phyloP scores from a whole-genome alignment of 1,140 invertebrate species.

The Drosophila ficusphila region DNA sequence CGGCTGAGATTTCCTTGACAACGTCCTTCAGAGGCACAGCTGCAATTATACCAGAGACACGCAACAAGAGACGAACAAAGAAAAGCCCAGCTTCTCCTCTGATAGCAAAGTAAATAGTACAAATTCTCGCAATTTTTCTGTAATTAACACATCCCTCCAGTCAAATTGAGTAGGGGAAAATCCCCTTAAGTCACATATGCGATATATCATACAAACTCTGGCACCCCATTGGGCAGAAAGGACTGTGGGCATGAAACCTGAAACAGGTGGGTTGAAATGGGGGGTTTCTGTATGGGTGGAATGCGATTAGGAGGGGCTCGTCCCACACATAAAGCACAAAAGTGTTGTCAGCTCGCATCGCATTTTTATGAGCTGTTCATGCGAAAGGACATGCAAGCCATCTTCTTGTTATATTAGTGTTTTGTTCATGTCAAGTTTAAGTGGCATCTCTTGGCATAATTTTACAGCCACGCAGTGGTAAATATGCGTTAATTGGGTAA shows the following conservation, averaged over 20 bases:
- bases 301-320: constrained; percentile 20
- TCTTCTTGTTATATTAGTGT: constrained; percentile 22
- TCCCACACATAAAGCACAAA: constrained; percentile 64
- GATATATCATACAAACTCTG: constrained; percentile 43
- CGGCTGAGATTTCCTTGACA: background rate
- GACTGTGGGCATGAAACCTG: constrained; percentile 57
- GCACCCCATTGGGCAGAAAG: background rate
- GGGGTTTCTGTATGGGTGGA: background rate
- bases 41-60: constrained; percentile 30
- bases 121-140: constrained; percentile 79
- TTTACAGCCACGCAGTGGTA: constrained; percentile 12
- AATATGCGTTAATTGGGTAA: constrained; percentile 44
- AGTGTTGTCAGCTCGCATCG: constrained; percentile 64
- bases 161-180: constrained; percentile 32
- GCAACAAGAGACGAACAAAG: constrained; percentile 43
- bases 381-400: constrained; percentile 69
- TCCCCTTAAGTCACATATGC: constrained; percentile 2
- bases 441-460: constrained; percentile 40
- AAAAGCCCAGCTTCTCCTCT: constrained; percentile 54
- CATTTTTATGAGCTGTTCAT: constrained; percentile 74
- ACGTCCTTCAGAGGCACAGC: constrained; percentile 8
- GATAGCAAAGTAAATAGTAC: constrained; percentile 81
- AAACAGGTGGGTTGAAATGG: constrained; percentile 17
- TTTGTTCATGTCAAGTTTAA: constrained; percentile 73
- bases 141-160: constrained; percentile 74